Percentiles rank a stretch among this genome's conserved stretches.
Evolutionary conservation across 2,113 vertebrate species (phyloP).

Genomic region (Shinisaurus crocodilurus): DNA sequence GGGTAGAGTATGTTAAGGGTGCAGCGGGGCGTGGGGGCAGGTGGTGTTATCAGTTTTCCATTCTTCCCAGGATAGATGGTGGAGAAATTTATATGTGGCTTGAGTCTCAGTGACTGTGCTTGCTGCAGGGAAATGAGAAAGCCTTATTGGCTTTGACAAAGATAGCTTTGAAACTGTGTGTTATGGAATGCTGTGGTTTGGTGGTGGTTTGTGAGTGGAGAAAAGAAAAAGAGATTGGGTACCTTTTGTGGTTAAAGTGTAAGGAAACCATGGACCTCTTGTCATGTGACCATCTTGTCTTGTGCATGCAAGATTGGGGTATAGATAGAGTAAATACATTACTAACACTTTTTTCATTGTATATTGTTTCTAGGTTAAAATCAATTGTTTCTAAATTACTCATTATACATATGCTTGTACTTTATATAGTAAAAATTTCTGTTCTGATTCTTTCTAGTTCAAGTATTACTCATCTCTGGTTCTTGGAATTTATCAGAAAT

Average conservation of each 20-base stretch:
- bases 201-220: neutral
- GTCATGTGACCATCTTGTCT: neutral
- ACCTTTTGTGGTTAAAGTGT: neutral
- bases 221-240: neutral
- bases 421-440: constrained; percentile 3
- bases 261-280: neutral
- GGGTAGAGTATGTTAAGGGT: too few species aligned
- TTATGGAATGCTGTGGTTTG: neutral
- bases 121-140: neutral
- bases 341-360: too few species aligned
- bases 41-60: neutral
- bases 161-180: neutral
- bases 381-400: neutral
- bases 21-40: too few species aligned
- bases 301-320: neutral
- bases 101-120: neutral
- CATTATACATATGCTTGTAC: neutral
- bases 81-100: neutral
- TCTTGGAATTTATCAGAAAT: constrained; percentile 75
- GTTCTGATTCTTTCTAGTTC: constrained; percentile 75
- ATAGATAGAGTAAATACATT: too few species aligned
- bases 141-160: neutral
- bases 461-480: constrained; percentile 63
- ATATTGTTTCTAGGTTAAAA: neutral
- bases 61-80: neutral